phyloP scores from a whole-genome alignment of 2,113 vertebrate genomes.

The Tragulus kanchil region DNA sequence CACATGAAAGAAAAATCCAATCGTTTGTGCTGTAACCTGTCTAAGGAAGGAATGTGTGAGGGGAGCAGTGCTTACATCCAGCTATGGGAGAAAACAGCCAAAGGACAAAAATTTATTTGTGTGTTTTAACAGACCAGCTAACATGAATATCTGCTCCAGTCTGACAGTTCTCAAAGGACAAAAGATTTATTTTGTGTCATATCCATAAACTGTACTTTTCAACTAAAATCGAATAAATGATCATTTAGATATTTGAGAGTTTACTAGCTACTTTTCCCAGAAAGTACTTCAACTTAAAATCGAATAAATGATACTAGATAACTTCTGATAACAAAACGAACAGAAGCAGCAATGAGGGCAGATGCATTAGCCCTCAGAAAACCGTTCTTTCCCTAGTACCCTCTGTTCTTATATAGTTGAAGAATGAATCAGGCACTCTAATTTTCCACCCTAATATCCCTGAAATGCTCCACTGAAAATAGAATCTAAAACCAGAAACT shows the following conservation, averaged over 20 bases:
- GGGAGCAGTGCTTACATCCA: background rate
- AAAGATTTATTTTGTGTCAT: too few species aligned
- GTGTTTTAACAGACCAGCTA: constrained; percentile 32
- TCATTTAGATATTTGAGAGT: too few species aligned
- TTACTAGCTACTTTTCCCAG: too few species aligned
- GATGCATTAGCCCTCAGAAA: background rate
- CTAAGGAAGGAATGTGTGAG: constrained; percentile 1
- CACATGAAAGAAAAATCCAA: background rate
- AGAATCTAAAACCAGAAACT: constrained; percentile 40
- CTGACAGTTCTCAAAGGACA: too few species aligned
- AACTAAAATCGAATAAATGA: too few species aligned
- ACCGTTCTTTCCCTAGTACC: background rate
- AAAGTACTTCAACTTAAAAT: constrained; percentile 18
- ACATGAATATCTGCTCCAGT: background rate
- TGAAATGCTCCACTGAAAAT: constrained; percentile 14
- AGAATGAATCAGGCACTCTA: constrained; percentile 47
- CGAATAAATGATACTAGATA: background rate
- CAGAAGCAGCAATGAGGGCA: background rate
- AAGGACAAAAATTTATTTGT: constrained; percentile 31
- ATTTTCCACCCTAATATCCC: constrained; percentile 7
- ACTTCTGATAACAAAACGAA: constrained; percentile 32
- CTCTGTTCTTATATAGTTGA: background rate
- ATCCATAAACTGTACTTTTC: too few species aligned
- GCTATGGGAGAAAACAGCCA: background rate
- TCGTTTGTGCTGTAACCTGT: background rate